phyloP scores from a whole-genome alignment of 2,797 vertebrate species.

The Pantherophis vulpinus region DNA sequence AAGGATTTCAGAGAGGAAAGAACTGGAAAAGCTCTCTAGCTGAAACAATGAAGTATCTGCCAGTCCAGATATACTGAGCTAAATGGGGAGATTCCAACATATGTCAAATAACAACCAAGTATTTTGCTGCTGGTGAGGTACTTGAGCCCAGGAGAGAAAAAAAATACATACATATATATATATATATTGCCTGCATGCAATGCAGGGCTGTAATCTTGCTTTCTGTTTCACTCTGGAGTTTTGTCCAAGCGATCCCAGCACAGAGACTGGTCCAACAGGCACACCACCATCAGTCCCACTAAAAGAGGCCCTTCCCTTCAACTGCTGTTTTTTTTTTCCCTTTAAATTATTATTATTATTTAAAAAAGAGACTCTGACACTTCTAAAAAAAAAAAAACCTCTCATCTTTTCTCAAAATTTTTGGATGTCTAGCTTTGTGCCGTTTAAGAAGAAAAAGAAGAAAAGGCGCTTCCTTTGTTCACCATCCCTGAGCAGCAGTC shows the following conservation, averaged over 20 bases:
- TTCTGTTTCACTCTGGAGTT: slow-evolving; percentile 18
- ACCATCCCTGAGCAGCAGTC: slow-evolving; percentile 57
- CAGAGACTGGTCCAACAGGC: background rate
- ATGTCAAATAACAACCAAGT: slow-evolving; percentile 27
- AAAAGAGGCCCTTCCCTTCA: slow-evolving; percentile 24
- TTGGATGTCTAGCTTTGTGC: slow-evolving; percentile 46
- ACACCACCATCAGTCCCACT: background rate
- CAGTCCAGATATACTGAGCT: background rate
- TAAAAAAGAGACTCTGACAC: background rate
- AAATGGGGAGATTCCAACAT: background rate
- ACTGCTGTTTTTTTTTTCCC: slow-evolving; percentile 14
- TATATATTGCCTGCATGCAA: slow-evolving; percentile 29
- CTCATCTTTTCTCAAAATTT: slow-evolving; percentile 2
- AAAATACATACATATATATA: background rate
- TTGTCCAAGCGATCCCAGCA: slow-evolving; percentile 35
- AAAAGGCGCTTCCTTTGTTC: slow-evolving; percentile 48
- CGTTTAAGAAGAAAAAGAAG: slow-evolving; percentile 46
- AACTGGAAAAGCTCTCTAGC: background rate
- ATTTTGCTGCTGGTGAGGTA: slow-evolving; percentile 23
- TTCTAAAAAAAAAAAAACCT: background rate
- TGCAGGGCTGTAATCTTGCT: slow-evolving; percentile 6
- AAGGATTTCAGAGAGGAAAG: background rate
- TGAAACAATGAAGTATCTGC: background rate
- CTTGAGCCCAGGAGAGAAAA: slow-evolving; percentile 21
- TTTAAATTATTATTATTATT: background rate